phyloP scores from a whole-genome alignment of 1,140 invertebrate species.

The Chironomus striatipennis region DNA sequence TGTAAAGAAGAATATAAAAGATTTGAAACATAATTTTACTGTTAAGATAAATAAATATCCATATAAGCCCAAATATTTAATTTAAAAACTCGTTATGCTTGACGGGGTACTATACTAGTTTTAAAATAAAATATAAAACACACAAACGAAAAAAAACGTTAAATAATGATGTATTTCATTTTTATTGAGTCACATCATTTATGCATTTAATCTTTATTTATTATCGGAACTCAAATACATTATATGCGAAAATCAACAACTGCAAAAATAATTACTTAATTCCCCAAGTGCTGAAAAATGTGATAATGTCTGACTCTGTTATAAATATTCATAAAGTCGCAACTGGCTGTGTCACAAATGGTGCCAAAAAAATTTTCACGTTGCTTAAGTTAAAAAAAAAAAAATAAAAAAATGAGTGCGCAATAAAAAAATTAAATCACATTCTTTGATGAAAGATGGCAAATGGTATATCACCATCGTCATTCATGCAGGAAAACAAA shows the following conservation, averaged over 20 bases:
- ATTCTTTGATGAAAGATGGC: background rate
- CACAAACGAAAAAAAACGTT: too few relatives aligned
- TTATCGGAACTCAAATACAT: too few relatives aligned
- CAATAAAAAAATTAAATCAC: background rate
- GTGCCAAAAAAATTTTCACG: constrained; percentile 1
- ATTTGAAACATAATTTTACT: too few relatives aligned
- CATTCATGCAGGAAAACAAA: background rate
- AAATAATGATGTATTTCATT: too few relatives aligned
- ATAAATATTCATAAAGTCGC: constrained; percentile 13
- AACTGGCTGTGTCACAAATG: background rate
- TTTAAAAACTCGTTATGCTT: too few relatives aligned
- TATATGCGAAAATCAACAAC: too few relatives aligned
- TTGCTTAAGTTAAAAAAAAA: background rate
- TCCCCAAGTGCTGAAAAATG: constrained; percentile 20
- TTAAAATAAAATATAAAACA: too few relatives aligned
- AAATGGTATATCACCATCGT: background rate
- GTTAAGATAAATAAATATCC: too few relatives aligned
- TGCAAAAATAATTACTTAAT: constrained; percentile 20
- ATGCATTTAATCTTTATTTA: too few relatives aligned
- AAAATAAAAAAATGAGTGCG: background rate
- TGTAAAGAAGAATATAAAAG: too few relatives aligned
- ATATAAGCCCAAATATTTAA: too few relatives aligned
- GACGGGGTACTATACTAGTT: too few relatives aligned
- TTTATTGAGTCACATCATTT: background rate
- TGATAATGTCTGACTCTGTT: background rate